Evolutionary conservation across 2,888 invertebrate genomes (phyloP).

Genomic region (Celastrina argiolus): DNA sequence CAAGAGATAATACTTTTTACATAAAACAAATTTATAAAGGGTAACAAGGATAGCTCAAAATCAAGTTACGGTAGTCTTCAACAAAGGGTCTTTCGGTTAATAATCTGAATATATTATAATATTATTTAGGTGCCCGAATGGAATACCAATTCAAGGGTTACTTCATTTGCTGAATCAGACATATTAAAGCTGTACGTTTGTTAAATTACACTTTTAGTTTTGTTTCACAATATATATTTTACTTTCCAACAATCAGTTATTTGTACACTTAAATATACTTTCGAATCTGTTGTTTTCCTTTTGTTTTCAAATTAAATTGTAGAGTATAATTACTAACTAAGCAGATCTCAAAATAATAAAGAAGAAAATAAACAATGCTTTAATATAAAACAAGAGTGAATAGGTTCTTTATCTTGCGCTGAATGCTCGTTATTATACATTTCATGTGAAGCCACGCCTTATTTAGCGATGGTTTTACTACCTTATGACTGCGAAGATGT

Average conservation of each 20-base stretch:
- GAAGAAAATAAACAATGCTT: background rate
- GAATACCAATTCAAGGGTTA: constrained; percentile 12
- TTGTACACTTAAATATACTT: background rate
- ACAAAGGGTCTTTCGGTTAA: constrained; percentile 16
- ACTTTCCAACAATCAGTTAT: background rate
- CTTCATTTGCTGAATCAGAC: background rate
- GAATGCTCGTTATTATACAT: constrained; percentile 12
- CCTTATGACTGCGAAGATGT: constrained; percentile 9
- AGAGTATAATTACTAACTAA: background rate
- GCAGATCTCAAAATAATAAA: background rate
- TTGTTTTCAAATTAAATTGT: background rate
- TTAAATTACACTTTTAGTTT: background rate
- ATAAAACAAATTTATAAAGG: constrained; percentile 14
- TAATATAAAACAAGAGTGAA: background rate
- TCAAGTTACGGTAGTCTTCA: constrained; percentile 11
- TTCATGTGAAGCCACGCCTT: constrained; percentile 9
- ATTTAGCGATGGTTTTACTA: constrained; percentile 5
- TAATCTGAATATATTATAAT: constrained; percentile 21
- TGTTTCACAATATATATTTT: background rate
- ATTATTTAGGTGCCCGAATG: constrained; percentile 1
- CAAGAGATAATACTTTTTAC: background rate
- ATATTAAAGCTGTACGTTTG: background rate
- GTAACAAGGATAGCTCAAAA: background rate
- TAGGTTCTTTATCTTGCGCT: background rate
- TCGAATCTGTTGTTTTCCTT: background rate